phyloP scores from a whole-genome alignment of 2,797 vertebrate genomes.

The Bovichtus diacanthus region DNA sequence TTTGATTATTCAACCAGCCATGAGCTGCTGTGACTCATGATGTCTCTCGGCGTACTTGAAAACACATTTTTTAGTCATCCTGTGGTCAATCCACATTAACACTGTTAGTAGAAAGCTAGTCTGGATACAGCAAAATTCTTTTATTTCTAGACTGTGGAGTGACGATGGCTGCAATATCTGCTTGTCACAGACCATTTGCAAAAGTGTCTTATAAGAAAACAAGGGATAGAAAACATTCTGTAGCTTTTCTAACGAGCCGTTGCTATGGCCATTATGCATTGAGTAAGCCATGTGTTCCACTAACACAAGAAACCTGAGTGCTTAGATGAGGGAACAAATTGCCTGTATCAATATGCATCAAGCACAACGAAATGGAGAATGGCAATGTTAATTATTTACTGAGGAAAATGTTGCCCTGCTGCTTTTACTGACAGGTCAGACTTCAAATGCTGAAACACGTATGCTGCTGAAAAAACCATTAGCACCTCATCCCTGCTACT shows the following conservation, averaged over 20 bases:
- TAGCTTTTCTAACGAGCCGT: constrained; percentile 58
- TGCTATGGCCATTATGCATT: constrained; percentile 56
- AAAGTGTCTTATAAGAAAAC: constrained; percentile 27
- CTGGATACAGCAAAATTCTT: background rate
- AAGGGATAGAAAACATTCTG: constrained; percentile 15
- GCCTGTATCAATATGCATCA: constrained; percentile 73
- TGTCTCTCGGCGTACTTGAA: constrained; percentile 24
- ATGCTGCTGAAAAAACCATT: constrained; percentile 65
- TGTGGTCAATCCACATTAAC: constrained; percentile 36
- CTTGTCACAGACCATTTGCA: constrained; percentile 25
- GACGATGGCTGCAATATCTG: constrained; percentile 26
- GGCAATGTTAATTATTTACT: constrained; percentile 76
- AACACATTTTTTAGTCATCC: constrained; percentile 3
- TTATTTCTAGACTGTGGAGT: constrained; percentile 14
- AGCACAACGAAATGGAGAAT: constrained; percentile 60
- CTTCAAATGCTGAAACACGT: constrained; percentile 68
- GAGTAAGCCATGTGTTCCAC: constrained; percentile 59
- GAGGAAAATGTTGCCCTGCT: constrained; percentile 69
- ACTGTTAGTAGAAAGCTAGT: background rate
- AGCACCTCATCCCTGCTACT: constrained; percentile 56
- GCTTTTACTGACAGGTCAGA: constrained; percentile 74
- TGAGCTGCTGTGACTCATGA: constrained; percentile 47
- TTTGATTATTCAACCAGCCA: constrained; percentile 42
- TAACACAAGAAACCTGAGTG: constrained; percentile 65
- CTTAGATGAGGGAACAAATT: constrained; percentile 73